Percentiles rank a stretch among this genome's conserved stretches.
Conservation (phyloP, 2,113 vertebrate genomes). For the Sylvia atricapilla region DNA sequence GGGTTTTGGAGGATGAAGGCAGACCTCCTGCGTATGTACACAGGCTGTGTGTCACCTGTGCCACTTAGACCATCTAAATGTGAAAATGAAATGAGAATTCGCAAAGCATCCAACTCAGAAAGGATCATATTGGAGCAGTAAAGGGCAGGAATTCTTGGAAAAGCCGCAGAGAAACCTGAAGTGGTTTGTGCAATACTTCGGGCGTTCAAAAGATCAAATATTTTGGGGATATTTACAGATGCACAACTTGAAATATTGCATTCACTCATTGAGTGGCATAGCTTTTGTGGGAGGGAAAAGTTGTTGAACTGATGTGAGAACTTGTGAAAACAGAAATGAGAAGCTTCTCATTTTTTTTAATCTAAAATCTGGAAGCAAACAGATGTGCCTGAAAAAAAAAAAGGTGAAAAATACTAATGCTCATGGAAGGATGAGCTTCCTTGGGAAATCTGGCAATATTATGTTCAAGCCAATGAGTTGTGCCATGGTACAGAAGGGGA, state of each 20-base stretch:
- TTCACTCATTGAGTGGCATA: neutral
- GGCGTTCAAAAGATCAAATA: neutral
- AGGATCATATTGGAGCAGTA: neutral
- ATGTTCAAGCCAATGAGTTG: neutral
- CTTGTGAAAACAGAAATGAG: neutral
- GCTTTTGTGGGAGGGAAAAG: neutral
- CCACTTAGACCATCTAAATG: neutral
- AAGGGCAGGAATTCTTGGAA: neutral
- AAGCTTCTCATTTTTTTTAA: neutral
- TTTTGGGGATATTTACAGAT: neutral
- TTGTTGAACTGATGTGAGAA: neutral
- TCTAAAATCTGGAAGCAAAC: neutral
- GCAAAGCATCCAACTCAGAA: neutral
- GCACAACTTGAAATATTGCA: neutral
- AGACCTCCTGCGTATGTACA: accelerated
- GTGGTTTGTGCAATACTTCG: neutral
- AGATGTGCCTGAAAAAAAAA: neutral
- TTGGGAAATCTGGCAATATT: neutral
- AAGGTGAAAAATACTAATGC: neutral
- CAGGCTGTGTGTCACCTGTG: neutral
- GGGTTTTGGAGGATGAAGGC: neutral
- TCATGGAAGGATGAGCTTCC: neutral
- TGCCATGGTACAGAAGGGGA: neutral
- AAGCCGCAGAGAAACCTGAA: neutral
- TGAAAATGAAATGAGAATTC: neutral